Evolutionary conservation across 2,113 vertebrate genomes (phyloP), one percentile per base, ranked within the genome.

Genomic region (Trichomycterus rosablanca): DNA sequence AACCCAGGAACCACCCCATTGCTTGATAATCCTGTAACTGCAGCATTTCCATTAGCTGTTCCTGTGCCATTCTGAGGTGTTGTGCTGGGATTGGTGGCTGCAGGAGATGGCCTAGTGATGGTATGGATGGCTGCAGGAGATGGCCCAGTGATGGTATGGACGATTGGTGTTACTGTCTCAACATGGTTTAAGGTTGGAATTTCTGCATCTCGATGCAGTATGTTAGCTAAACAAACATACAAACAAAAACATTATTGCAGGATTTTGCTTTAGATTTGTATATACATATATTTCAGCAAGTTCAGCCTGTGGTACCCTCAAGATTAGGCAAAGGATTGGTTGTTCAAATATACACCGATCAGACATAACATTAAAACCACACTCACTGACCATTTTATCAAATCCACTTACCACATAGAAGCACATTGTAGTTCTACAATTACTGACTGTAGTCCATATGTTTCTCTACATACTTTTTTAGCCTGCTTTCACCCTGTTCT

Each of bases 131-230:
- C 39, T n/a, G 55, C 16, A 48, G 63, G 46, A 43, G 48, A 45
- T 37, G 57, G 46, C 5, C 67, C 67, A 14, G 42, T 53, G 19
- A 50, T 12, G 7, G 74, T 44, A 1, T 72, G 72, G 30, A 61
- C 22, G 12, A 75, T 63, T 12, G 80, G 72, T 32, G 78, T 70
- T 28, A 88, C 74, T 53, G 72, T 81, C 34, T 83, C 81, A 66
- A 82, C 56, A 20, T 83, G 76, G n/a, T 78, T 82, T 37, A 86
- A 68, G 20, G 86, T 78, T 12, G 84, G 82, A 54, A 87, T 85
- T 32, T 85, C 84, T 23, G 80, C 26, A n/a, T 84, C 75, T 70
- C 82, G 78, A 12, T 66, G 71, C 23, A 60, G 37, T 53, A 80
- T 76, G 30, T 76, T 83, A 10, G 71, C 86, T 89, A 70, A 4